Percentiles rank a stretch among this genome's conserved stretches.
phyloP scores from a whole-genome alignment of 2,113 vertebrate species.

The Mionectes macconnelli region DNA sequence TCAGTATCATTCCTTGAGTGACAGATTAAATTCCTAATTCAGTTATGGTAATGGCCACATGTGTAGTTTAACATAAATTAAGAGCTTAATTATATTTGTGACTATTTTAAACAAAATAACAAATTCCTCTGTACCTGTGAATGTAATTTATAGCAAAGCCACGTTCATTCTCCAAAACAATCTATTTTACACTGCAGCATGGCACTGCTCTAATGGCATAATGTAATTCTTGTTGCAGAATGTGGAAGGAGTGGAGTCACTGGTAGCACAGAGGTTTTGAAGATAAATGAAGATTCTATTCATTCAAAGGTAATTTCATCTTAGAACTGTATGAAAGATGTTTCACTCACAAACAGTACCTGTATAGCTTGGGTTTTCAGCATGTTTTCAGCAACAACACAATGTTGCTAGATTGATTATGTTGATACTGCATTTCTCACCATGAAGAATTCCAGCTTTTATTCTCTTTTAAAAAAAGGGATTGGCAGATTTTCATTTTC shows the following conservation, averaged over 20 bases:
- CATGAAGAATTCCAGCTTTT: constrained; percentile 70
- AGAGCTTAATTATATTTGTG: constrained; percentile 97
- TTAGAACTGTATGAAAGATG: constrained; percentile 91
- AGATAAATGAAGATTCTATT: constrained; percentile 99
- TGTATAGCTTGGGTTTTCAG: constrained; percentile 72
- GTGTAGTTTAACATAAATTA: constrained; percentile 99
- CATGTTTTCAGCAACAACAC: constrained; percentile 68
- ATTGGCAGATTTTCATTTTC: constrained; percentile 66
- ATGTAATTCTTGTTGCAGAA: constrained; percentile 85
- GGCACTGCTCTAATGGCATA: constrained; percentile 92
- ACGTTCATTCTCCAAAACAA: constrained; percentile 95
- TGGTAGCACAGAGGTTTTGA: constrained; percentile 89
- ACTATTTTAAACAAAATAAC: constrained; percentile 98
- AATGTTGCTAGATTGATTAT: constrained; percentile 73
- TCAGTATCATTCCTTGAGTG: constrained; percentile 91
- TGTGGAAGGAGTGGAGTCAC: constrained; percentile 86
- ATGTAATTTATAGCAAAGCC: constrained; percentile 99
- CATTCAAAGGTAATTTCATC: constrained; percentile 99
- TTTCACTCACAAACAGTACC: constrained; percentile 73
- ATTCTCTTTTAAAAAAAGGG: constrained; percentile 53
- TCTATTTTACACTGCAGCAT: constrained; percentile 90
- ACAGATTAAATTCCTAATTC: constrained; percentile 96
- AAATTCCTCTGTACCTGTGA: constrained; percentile 95
- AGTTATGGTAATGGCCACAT: constrained; percentile 96
- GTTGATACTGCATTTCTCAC: constrained; percentile 77